These are phyloP conservation scores for Percopsis omiscomaycus DNA, from an alignment of 2,797 vertebrate genomes.

Conservation along the genomic window DNA sequence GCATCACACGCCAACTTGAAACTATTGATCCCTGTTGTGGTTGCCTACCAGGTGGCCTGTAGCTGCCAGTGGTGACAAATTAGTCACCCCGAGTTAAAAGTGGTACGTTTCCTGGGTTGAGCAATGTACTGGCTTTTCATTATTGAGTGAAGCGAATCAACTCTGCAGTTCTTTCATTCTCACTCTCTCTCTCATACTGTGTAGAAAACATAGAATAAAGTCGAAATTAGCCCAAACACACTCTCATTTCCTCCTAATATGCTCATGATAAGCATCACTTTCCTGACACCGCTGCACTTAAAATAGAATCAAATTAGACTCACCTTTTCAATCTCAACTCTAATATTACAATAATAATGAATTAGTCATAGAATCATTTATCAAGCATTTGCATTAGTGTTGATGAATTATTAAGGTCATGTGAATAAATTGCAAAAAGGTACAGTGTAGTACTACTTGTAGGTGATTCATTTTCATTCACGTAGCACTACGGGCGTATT, in stretches of 20 bases:
- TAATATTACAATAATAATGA: constrained; percentile 78
- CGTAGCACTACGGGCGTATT: constrained; percentile 16
- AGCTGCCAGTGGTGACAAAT: constrained; percentile 59
- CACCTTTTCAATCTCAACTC: constrained; percentile 67
- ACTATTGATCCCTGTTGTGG: constrained; percentile 60
- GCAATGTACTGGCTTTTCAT: constrained; percentile 14
- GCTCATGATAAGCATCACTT: constrained; percentile 14
- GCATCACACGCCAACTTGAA: constrained; percentile 45
- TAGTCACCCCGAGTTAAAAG: constrained; percentile 42
- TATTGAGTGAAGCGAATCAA: constrained; percentile 21
- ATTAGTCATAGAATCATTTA: constrained; percentile 75
- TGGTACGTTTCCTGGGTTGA: constrained; percentile 21
- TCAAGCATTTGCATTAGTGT: constrained; percentile 75
- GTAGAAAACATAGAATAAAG: neutral
- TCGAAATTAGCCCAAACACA: too few species aligned
- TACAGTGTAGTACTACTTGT: constrained; percentile 65
- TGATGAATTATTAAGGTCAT: constrained; percentile 74
- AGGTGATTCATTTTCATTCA: constrained; percentile 56
- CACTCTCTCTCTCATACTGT: constrained; percentile 1
- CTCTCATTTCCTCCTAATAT: too few species aligned
- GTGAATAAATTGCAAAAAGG: constrained; percentile 69
- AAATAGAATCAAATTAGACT: constrained; percentile 72
- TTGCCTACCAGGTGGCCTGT: constrained; percentile 51
- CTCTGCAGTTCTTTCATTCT: neutral
- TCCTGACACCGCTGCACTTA: constrained; percentile 47